These are phyloP conservation scores for Arothron firmamentum DNA, from an alignment of 2,113 vertebrate species.

Conservation along the genomic window DNA sequence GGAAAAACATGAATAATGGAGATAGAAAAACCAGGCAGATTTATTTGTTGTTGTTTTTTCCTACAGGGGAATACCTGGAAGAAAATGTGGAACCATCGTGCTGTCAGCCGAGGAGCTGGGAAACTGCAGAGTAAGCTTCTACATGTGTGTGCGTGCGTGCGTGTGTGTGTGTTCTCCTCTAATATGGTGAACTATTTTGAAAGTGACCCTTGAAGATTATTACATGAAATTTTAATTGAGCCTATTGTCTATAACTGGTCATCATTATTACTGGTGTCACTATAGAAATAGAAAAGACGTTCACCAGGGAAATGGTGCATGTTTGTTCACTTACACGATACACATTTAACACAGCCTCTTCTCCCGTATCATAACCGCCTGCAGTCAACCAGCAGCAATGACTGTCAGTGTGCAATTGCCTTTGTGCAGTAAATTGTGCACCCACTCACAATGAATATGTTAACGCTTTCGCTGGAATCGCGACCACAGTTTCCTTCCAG, in stretches of 20 bases:
- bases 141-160: background rate
- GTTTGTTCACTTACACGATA: conserved; percentile 18
- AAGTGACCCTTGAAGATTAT: conserved; percentile 8
- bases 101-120: conserved; percentile 89
- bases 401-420: conserved; percentile 21
- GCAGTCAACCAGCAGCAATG: conserved; percentile 33
- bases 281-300: conserved; percentile 14
- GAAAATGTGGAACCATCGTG: conserved; percentile 92
- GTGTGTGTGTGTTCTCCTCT: too few relatives aligned
- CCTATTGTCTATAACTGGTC: background rate
- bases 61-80: conserved; percentile 84
- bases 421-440: conserved; percentile 46
- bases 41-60: conserved; percentile 15
- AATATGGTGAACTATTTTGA: conserved; percentile 4
- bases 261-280: conserved; percentile 12
- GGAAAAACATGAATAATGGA: background rate
- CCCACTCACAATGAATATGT: conserved; percentile 20
- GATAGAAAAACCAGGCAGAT: background rate
- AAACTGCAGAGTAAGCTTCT: conserved; percentile 88
- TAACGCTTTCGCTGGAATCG: conserved; percentile 14
- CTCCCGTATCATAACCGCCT: conserved; percentile 26
- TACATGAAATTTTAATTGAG: conserved; percentile 14
- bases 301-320: conserved; percentile 12
- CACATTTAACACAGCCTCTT: conserved; percentile 15
- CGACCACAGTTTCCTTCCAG: conserved; percentile 11